Evolutionary conservation across 1,140 invertebrate genomes (phyloP).

Genomic region (Drosophila erecta): DNA sequence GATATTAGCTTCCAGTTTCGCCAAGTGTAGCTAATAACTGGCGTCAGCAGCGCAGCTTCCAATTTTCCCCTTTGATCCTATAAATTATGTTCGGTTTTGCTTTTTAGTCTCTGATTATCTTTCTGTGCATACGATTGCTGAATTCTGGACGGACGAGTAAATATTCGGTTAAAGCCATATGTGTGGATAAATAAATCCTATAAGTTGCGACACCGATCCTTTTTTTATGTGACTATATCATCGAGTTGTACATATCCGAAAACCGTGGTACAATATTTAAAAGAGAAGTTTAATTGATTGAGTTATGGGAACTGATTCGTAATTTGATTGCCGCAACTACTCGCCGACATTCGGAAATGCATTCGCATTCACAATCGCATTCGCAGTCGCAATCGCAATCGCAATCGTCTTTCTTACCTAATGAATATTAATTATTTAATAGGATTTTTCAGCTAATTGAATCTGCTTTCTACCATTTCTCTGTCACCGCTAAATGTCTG

Average conservation of each 20-base stretch:
- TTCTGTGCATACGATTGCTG: background rate
- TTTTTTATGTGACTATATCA: background rate
- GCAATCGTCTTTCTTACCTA: slow-evolving; percentile 18
- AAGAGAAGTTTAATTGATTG: background rate
- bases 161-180: too few relatives aligned
- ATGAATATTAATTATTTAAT: slow-evolving; percentile 76
- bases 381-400: slow-evolving; percentile 2
- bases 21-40: background rate
- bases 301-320: background rate
- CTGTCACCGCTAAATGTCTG: slow-evolving; percentile 58
- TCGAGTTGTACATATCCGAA: too few relatives aligned
- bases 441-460: slow-evolving; percentile 57
- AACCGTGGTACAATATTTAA: background rate
- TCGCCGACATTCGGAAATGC: slow-evolving; percentile 5
- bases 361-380: slow-evolving; percentile 1
- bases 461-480: slow-evolving; percentile 57
- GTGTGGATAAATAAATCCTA: background rate
- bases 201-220: background rate
- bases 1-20: background rate
- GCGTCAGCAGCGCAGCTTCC: background rate
- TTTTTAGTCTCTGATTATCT: slow-evolving; percentile 1
- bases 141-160: background rate
- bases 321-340: background rate
- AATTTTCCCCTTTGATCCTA: slow-evolving; percentile 1
- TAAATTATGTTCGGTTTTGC: background rate